phyloP scores from a whole-genome alignment of 2,797 vertebrate species.

The Rhabdomys pumilio region DNA sequence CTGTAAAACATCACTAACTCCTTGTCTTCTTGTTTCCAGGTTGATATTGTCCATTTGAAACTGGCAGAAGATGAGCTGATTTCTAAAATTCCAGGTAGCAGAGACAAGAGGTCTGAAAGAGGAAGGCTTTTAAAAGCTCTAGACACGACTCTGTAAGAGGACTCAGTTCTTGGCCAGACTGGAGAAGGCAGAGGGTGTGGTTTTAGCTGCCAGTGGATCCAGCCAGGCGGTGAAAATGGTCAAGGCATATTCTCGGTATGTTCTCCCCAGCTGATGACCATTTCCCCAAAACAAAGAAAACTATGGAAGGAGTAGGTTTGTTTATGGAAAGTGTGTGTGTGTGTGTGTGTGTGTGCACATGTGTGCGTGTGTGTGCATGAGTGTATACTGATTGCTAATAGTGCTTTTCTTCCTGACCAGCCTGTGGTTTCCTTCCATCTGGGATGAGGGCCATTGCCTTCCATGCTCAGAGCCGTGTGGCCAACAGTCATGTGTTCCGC shows the following conservation, averaged over 20 bases:
- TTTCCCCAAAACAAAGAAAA: slow-evolving; percentile 31
- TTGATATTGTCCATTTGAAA: background rate
- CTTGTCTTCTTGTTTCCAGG: background rate
- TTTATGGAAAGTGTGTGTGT: background rate
- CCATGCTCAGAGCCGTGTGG: background rate
- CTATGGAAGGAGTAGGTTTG: background rate
- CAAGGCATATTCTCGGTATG: background rate
- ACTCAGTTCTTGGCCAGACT: background rate
- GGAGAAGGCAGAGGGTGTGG: background rate
- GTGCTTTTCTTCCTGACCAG: background rate
- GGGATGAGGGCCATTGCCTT: background rate
- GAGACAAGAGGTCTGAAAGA: background rate
- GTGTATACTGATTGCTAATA: background rate
- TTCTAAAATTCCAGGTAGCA: background rate
- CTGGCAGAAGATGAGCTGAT: background rate
- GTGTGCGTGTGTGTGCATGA: background rate
- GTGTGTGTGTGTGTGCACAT: too few species aligned
- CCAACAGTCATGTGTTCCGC: background rate
- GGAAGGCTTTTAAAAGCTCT: background rate
- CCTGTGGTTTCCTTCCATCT: background rate
- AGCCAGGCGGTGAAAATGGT: background rate
- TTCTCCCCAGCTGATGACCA: background rate
- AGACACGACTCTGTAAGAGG: too few species aligned
- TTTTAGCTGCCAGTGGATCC: background rate
- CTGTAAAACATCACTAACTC: background rate